Percentiles rank a stretch among this genome's conserved stretches.
phyloP scores from a whole-genome alignment of 1,140 invertebrate species.

The Cylas formicarius region DNA sequence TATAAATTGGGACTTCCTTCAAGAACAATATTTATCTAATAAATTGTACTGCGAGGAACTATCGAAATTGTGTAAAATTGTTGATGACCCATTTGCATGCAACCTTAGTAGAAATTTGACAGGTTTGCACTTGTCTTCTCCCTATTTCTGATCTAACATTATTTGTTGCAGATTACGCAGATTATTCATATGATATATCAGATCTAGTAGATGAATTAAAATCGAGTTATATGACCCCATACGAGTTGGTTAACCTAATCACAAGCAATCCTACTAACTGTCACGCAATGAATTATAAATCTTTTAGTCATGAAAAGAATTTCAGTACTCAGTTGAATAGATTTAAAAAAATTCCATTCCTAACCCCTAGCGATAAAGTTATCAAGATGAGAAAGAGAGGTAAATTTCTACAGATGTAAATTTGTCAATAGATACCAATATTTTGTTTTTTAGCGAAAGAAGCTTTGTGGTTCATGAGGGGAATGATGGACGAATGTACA shows the following conservation, averaged over 20 bases:
- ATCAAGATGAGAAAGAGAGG: conserved; percentile 22
- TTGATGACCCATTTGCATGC: conserved; percentile 38
- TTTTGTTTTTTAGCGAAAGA: conserved; percentile 45
- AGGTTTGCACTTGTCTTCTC: conserved; percentile 20
- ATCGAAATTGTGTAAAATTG: conserved; percentile 54
- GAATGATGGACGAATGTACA: conserved; percentile 98
- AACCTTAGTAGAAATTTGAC: conserved; percentile 25
- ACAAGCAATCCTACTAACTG: conserved; percentile 20
- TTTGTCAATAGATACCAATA: neutral
- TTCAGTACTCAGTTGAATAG: conserved; percentile 5
- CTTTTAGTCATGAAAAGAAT: conserved; percentile 13
- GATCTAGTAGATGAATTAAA: conserved; percentile 12
- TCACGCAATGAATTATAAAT: conserved; percentile 23
- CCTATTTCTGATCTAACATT: neutral
- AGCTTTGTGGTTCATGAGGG: conserved; percentile 90
- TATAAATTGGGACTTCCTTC: conserved; percentile 87
- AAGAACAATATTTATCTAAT: conserved; percentile 84
- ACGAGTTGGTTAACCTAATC: conserved; percentile 28
- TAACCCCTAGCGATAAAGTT: conserved; percentile 15
- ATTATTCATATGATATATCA: conserved; percentile 17
- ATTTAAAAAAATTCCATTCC: conserved; percentile 10
- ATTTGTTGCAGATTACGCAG: conserved; percentile 6
- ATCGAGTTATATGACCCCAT: conserved; percentile 25
- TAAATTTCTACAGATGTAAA: conserved; percentile 5
- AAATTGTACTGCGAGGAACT: conserved; percentile 73